A percentile compares a stretch with the other conserved stretches of the same genome.
Evolutionary conservation across 1,140 invertebrate genomes (phyloP).

Genomic region (Anastatus disparis): DNA sequence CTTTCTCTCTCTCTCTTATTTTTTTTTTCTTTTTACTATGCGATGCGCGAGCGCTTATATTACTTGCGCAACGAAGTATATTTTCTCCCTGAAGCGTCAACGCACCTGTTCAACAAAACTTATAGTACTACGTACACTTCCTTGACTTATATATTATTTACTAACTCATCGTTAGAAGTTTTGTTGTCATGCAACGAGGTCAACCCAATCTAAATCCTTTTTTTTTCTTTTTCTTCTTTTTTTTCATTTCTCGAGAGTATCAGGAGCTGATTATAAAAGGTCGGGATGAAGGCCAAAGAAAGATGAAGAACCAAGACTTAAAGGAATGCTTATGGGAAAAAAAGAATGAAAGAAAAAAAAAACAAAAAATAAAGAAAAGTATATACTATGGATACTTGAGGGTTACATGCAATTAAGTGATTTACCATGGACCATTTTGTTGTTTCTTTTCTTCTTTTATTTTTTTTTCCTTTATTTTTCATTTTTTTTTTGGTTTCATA

Average conservation of each 20-base stretch:
- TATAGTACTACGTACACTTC: too few species aligned
- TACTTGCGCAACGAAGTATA: not conserved
- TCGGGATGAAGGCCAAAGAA: not conserved
- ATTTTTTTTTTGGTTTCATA: not conserved
- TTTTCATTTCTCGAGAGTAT: too few species aligned
- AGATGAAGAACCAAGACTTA: too few species aligned
- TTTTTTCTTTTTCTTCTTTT: too few species aligned
- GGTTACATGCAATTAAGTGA: conserved; percentile 40
- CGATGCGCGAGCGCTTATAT: not conserved
- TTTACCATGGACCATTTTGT: conserved; percentile 28
- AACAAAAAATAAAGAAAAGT: too few species aligned
- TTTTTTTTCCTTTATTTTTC: not conserved
- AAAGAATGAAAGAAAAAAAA: not conserved
- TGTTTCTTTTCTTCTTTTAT: not conserved
- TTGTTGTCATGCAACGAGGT: not conserved
- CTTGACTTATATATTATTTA: too few species aligned
- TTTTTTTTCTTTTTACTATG: too few species aligned
- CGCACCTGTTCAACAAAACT: conserved; percentile 26
- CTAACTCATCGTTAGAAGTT: too few species aligned
- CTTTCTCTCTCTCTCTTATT: not conserved
- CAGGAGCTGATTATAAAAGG: conserved; percentile 1
- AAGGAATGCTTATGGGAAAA: not conserved
- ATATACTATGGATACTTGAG: too few species aligned
- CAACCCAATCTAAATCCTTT: not conserved
- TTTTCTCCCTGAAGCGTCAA: not conserved